phyloP scores from a whole-genome alignment of 2,888 invertebrate species.

The Rotaria macrura region DNA sequence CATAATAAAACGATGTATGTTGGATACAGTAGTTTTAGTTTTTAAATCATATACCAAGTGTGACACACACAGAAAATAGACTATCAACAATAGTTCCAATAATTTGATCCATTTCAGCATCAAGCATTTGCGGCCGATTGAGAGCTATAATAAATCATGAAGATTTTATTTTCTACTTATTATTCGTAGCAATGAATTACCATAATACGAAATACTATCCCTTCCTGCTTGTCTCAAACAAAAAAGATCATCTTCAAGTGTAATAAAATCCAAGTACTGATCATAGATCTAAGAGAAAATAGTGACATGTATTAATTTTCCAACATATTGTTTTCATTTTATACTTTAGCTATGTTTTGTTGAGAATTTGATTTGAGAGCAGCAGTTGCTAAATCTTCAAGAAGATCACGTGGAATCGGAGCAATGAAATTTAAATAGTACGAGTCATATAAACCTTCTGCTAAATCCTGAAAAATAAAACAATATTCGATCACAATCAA shows the following conservation, averaged over 20 bases:
- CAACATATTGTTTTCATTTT: background rate
- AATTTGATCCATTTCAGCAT: constrained; percentile 82
- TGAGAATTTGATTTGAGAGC: constrained; percentile 58
- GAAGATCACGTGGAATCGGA: constrained; percentile 73
- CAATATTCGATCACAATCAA: no score
- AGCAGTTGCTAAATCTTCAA: constrained; percentile 86
- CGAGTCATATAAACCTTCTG: constrained; percentile 74
- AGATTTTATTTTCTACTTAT: no score
- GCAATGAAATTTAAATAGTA: constrained; percentile 77
- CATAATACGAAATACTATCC: constrained; percentile 79
- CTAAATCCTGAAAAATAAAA: constrained; percentile 50
- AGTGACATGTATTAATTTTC: no score
- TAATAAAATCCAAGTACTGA: constrained; percentile 95
- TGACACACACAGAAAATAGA: constrained; percentile 92
- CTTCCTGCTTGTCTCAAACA: constrained; percentile 75
- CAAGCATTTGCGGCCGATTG: constrained; percentile 81
- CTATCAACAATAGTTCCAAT: constrained; percentile 90
- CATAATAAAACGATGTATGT: constrained; percentile 13
- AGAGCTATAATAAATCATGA: constrained; percentile 58
- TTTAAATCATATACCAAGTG: constrained; percentile 60
- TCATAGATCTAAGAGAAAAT: constrained; percentile 64
- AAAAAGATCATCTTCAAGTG: constrained; percentile 92
- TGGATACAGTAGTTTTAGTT: background rate
- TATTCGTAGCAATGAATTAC: constrained; percentile 51
- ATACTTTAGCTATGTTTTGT: constrained; percentile 24